Evolutionary conservation across 2,888 invertebrate species (phyloP), one percentile per base, ranked within the genome.

Genomic region (Drosophila koepferae): DNA sequence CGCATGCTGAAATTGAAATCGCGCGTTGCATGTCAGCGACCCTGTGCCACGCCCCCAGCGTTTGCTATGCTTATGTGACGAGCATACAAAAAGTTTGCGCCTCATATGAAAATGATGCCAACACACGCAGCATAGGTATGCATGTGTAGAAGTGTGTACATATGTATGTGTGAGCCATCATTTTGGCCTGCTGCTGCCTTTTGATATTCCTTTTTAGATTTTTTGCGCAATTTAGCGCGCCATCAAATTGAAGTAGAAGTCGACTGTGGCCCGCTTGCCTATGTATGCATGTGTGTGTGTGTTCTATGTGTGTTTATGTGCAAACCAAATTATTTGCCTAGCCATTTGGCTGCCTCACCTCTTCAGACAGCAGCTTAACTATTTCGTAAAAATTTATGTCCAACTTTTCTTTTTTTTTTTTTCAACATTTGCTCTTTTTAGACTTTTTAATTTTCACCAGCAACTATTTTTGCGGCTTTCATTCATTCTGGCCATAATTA

Each of bases 11-110:
- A 90, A 88, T 86, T 88, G 89, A 90, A 86, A 86, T 40, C n/a
- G 86, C 83, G 75, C 74, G 66, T 82, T 86, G 89, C 89, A 88
- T 86, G 90, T 86, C 90, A 86, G 76, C 83, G 89, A 86, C 74
- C 89, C 77, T 71, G 36, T 73, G 65, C 69, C 62, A 67, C 62
- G 54, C 65, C 72, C 9, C 49, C 16, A 18, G 9, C 72, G 61
- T 67, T 63, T 54, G 63, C 72, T 55, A 49, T 61, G 72, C 61
- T 63, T 63, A 77, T 73, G 77, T 70, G 66, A 64, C 53, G 67
- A 54, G 82, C 80, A 79, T 75, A 84, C 78, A 75, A 81, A 74
- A 80, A 84, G 70, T 84, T 84, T 80, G 58, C 54, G 62, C 49
- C 69, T 76, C 82, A 59, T 85, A 72, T 77, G 85, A 87, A 89